Conservation (phyloP, 2,888 invertebrate species). For the Sesia apiformis region DNA sequence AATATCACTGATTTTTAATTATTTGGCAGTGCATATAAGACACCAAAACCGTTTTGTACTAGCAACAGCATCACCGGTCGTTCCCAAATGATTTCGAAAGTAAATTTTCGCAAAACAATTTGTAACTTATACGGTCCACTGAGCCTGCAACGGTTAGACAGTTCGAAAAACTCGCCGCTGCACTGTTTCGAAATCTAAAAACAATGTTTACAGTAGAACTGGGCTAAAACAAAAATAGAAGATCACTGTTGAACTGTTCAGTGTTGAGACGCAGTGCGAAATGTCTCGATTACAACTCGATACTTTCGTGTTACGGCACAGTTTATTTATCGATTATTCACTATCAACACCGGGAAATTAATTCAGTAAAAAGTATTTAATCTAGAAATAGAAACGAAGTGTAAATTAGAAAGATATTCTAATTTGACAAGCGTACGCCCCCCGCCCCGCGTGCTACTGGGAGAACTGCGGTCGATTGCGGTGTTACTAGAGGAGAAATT, state of each 20-base stretch:
- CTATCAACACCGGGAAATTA: neutral
- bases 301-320: too few species aligned
- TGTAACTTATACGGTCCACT: slow-evolving; percentile 26
- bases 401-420: neutral
- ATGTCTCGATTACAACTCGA: neutral
- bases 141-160: slow-evolving; percentile 14
- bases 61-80: slow-evolving; percentile 27
- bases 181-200: slow-evolving; percentile 47
- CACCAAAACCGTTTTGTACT: slow-evolving; percentile 25
- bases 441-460: slow-evolving; percentile 28
- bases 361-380: neutral
- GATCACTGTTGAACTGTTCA: neutral
- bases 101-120: slow-evolving; percentile 21
- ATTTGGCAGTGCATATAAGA: slow-evolving; percentile 38
- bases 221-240: slow-evolving; percentile 65
- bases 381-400: neutral
- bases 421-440: slow-evolving; percentile 51
- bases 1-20: slow-evolving; percentile 7
- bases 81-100: slow-evolving; percentile 28
- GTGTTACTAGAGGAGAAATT: slow-evolving; percentile 35
- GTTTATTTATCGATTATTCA: neutral
- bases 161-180: slow-evolving; percentile 29
- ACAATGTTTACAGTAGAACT: slow-evolving; percentile 64
- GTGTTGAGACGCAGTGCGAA: neutral
- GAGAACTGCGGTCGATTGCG: slow-evolving; percentile 48